A percentile compares a stretch with the other conserved stretches of the same genome.
Conservation (phyloP, 1,140 invertebrate species). For the Aphaenogaster ashmeadi region DNA sequence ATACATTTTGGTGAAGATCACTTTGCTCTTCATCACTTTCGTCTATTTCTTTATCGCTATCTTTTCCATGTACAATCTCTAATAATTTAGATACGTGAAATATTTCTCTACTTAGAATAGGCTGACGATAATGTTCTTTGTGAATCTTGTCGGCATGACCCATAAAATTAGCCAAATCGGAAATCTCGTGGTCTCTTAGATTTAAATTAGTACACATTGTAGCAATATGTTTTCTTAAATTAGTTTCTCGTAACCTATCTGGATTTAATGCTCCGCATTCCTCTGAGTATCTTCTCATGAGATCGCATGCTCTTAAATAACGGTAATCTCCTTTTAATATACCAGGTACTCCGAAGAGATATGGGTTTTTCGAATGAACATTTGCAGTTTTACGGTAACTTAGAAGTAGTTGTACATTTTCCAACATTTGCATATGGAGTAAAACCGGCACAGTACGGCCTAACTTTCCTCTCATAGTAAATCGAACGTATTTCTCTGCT, state of each 20-base stretch:
- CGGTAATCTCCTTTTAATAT: constrained; percentile 18
- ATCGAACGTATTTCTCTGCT: background rate
- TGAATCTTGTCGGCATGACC: constrained; percentile 19
- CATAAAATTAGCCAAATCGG: constrained; percentile 19
- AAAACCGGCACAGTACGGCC: constrained; percentile 13
- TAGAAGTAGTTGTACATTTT: constrained; percentile 8
- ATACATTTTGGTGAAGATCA: no score
- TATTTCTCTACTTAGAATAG: constrained; percentile 22
- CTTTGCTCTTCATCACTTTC: background rate
- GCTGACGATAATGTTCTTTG: background rate
- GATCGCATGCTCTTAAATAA: constrained; percentile 4
- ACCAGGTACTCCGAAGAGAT: background rate
- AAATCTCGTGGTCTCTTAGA: background rate
- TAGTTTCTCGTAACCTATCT: constrained; percentile 3
- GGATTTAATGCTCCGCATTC: constrained; percentile 1
- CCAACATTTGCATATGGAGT: constrained; percentile 6
- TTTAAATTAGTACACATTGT: constrained; percentile 21
- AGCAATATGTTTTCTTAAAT: constrained; percentile 22
- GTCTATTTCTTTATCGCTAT: background rate
- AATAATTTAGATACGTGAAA: constrained; percentile 27
- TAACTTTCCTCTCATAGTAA: constrained; percentile 20
- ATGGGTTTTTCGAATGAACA: background rate
- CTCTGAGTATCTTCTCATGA: constrained; percentile 12
- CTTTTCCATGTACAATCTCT: background rate
- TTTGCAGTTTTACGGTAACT: background rate